These are phyloP conservation scores for Ectemnius continuus DNA, from an alignment of 2,888 invertebrate genomes.

Conservation along the genomic window DNA sequence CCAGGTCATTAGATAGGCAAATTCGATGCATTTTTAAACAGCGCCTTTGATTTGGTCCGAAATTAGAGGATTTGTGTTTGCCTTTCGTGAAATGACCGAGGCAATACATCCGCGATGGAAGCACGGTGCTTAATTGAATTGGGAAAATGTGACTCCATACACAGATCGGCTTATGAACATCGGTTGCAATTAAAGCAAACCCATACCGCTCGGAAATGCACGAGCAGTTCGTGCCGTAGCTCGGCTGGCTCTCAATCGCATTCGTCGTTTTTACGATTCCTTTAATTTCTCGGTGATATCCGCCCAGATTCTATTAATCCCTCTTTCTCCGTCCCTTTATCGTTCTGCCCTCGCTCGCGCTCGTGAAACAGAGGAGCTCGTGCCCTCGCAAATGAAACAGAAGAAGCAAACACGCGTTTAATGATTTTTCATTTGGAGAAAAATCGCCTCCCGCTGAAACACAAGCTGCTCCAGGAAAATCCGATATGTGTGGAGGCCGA, in stretches of 20 bases:
- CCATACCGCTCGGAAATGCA: constrained; percentile 64
- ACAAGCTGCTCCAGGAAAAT: constrained; percentile 18
- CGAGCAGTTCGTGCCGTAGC: constrained; percentile 21
- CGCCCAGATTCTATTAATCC: background rate
- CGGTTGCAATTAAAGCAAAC: constrained; percentile 66
- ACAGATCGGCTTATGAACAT: constrained; percentile 68
- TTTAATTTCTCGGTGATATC: constrained; percentile 31
- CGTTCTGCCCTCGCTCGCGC: constrained; percentile 9
- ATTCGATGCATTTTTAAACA: no score
- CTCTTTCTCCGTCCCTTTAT: background rate
- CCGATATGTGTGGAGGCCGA: constrained; percentile 5
- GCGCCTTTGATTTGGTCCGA: no score
- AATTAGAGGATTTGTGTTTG: no score
- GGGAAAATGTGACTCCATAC: constrained; percentile 64
- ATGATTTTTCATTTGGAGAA: constrained; percentile 32
- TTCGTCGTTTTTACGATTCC: constrained; percentile 45
- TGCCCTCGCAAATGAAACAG: background rate
- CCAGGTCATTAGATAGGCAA: no score
- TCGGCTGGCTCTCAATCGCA: constrained; percentile 43
- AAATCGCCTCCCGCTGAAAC: background rate
- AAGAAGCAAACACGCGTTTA: constrained; percentile 8
- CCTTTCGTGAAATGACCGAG: background rate
- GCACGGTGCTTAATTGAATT: constrained; percentile 51
- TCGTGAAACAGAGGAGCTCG: no score
- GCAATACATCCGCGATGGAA: background rate